Percentiles rank a stretch among this genome's conserved stretches.
These are phyloP conservation scores for Metallyticus violacea DNA, from an alignment of 2,888 invertebrate species.

Conservation along the genomic window DNA sequence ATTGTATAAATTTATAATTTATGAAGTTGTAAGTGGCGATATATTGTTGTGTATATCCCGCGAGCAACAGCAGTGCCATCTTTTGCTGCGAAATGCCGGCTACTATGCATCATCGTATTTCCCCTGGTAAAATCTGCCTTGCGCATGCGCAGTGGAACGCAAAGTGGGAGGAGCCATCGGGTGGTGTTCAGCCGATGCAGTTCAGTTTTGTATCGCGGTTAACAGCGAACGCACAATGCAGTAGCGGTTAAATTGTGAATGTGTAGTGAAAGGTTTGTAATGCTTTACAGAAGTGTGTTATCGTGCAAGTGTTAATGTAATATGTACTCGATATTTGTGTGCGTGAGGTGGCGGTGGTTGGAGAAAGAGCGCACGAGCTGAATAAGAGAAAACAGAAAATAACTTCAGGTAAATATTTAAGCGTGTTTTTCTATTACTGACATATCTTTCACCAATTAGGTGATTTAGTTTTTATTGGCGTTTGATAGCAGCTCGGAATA, in stretches of 20 bases:
- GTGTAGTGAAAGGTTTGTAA: too few species aligned
- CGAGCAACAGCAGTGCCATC: not conserved
- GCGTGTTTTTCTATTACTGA: not conserved
- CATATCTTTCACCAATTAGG: not conserved
- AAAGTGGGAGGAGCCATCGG: not conserved
- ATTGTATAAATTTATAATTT: too few species aligned
- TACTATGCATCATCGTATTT: not conserved
- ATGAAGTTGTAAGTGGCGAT: too few species aligned
- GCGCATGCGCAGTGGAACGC: not conserved
- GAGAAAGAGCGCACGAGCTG: not conserved
- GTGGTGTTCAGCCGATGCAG: not conserved
- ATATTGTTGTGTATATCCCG: not conserved
- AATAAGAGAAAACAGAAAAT: not conserved
- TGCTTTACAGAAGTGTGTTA: too few species aligned
- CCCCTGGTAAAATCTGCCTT: not conserved
- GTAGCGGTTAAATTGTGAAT: not conserved
- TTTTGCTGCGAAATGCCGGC: not conserved
- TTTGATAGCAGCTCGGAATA: not conserved
- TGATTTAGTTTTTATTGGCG: not conserved
- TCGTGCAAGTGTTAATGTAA: not conserved
- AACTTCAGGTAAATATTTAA: not conserved
- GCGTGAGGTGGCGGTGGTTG: not conserved
- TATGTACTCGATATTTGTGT: not conserved
- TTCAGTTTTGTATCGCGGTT: not conserved
- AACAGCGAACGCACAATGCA: not conserved